Base-by-base conservation (phyloP, 2,797 vertebrate species). In the Crax fasciolata region DNA sequence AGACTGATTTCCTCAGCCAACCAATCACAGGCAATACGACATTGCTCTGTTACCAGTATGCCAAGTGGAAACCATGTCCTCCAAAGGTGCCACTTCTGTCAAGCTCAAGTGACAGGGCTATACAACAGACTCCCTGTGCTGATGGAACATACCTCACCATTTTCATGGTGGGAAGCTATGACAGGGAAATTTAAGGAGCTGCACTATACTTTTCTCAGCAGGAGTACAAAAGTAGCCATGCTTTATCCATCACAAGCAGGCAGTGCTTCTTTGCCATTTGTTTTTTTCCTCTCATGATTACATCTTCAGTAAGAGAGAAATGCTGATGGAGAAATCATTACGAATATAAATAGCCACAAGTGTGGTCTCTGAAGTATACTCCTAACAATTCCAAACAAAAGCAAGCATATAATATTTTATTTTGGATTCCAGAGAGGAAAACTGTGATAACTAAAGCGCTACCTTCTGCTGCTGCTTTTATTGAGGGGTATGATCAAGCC, bases 351-450 rank as follows among this genome's bases (percentile, higher is more conserved):
- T 24, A 75, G 23, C 70, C 62, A 52, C 14, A 83, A 49, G 48
- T 5, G 35, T 59, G 57, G 65, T 55, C 78, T 71, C 78, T 78
- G 70, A 86, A 75, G 70, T 32, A 55, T 15, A 90, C 16, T 80
- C 78, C 19, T 20, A 71, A 30, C 44, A 77, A 58, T 61, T 93
- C 41, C 80, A 87, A 94, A 48, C 30, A 52, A 91, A 71, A 23
- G 28, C 13, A 76, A 94, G 25, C 6, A 14, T 43, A 44, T 44
- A 74, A 13, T 52, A 62, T 49, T 88, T 90, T 75, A 18, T 66
- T 84, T 71, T 52, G 41, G 51, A 87, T 87, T 87, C 57, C 59
- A 82, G 67, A 84, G 63, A 82, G 52, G 44, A 89, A 89, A 87
- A 87, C 17, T 16, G 38, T 30, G 30, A 77, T 13, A 91, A 66